phyloP scores from a whole-genome alignment of 2,113 vertebrate genomes.

The Melanerpes aurifrons region DNA sequence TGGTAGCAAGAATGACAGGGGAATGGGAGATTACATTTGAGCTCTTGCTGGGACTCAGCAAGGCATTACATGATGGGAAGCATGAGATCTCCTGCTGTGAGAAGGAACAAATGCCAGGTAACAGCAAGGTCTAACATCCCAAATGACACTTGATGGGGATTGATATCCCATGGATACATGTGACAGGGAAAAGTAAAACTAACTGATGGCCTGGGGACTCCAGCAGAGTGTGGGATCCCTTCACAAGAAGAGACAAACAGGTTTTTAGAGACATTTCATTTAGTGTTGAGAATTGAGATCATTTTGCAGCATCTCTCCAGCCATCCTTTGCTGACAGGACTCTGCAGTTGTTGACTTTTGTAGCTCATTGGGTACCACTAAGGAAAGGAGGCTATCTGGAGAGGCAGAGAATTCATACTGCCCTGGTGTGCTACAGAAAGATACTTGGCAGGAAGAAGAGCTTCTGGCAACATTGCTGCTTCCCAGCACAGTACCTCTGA shows the following conservation, averaged over 20 bases:
- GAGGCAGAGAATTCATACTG: background rate
- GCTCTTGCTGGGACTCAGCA: background rate
- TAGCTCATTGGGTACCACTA: background rate
- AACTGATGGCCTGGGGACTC: background rate
- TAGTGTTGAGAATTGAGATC: accelerated
- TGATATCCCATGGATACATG: accelerated
- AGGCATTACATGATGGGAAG: background rate
- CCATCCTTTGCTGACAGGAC: background rate
- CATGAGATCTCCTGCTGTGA: background rate
- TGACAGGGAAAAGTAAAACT: background rate
- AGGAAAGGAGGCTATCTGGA: background rate
- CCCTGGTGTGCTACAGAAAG: background rate
- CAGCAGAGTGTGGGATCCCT: background rate
- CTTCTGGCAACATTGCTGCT: background rate
- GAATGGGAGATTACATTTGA: background rate
- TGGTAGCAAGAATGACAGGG: accelerated
- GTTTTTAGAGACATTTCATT: background rate
- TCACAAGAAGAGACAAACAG: background rate
- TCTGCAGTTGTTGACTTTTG: background rate
- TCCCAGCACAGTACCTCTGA: background rate
- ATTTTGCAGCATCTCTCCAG: background rate
- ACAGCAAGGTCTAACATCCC: background rate
- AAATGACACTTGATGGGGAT: background rate
- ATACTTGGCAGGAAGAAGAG: background rate
- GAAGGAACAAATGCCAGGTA: background rate